These are phyloP conservation scores for Actinemys pallida DNA, from an alignment of 2,113 vertebrate species.

Conservation along the genomic window DNA sequence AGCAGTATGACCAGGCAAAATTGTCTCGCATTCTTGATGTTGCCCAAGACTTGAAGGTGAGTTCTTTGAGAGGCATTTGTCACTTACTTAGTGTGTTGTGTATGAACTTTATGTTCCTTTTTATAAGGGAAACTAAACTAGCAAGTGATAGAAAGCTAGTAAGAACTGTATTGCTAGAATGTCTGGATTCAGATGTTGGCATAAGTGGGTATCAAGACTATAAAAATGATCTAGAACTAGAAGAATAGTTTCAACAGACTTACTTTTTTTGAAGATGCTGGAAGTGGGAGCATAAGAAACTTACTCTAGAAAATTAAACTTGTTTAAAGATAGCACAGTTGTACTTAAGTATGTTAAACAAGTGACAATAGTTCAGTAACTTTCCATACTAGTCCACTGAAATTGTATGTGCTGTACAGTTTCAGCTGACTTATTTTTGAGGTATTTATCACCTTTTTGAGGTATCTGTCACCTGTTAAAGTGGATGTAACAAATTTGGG, in stretches of 20 bases:
- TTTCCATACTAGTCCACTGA: not conserved
- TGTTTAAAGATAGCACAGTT: not conserved
- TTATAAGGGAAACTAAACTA: not conserved
- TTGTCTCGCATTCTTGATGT: constrained; percentile 98
- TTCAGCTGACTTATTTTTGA: not conserved
- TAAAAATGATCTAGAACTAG: not conserved
- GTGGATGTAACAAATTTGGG: not conserved
- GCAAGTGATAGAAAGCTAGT: not conserved
- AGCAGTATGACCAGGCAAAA: constrained; percentile 98
- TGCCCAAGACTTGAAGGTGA: constrained; percentile 98
- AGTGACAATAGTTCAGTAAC: not conserved
- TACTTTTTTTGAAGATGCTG: not conserved
- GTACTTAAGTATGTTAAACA: not conserved
- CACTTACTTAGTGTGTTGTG: not conserved
- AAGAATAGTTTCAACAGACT: not conserved
- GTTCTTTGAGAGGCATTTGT: not conserved
- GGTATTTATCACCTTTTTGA: not conserved
- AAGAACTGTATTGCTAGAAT: not conserved
- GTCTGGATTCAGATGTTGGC: not conserved
- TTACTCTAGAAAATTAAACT: fast-evolving
- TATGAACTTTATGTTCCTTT: fast-evolving
- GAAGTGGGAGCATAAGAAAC: not conserved
- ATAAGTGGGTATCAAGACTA: not conserved
- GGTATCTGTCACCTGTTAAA: not conserved
- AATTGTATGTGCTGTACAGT: not conserved